Conservation (phyloP, 2,113 vertebrate genomes). For the Triplophysa tibetana region DNA sequence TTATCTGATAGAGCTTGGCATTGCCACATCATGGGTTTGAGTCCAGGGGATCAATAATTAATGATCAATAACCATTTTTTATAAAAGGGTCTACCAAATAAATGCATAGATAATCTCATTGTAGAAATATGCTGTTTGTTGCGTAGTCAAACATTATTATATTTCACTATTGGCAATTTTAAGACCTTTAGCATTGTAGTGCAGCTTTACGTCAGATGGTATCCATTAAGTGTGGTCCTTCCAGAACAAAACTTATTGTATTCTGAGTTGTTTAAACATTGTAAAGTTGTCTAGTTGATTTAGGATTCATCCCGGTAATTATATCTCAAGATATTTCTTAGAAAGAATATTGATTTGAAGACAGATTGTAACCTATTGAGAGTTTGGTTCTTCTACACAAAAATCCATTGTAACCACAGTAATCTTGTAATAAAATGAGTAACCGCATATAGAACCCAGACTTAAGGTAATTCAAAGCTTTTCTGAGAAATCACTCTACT, state of each 20-base stretch:
- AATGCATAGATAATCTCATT: no score
- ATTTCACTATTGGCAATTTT: background rate
- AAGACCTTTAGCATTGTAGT: background rate
- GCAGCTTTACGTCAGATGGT: background rate
- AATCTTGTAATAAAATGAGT: constrained; percentile 3
- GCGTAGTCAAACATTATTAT: background rate
- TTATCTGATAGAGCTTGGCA: no score
- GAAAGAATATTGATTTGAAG: background rate
- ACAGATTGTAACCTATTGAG: background rate
- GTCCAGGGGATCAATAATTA: no score
- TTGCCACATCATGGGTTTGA: no score
- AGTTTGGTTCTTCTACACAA: background rate
- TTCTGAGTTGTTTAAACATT: background rate
- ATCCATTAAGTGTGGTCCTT: background rate
- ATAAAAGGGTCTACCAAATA: no score
- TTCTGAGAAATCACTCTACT: background rate
- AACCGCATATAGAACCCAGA: background rate
- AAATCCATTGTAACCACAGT: background rate
- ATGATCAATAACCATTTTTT: no score
- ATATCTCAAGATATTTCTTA: background rate
- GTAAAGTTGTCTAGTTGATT: background rate
- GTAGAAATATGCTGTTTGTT: no score
- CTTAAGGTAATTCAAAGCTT: background rate
- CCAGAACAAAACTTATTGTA: background rate
- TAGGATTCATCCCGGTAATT: background rate